A percentile compares a stretch with the other conserved stretches of the same genome.
These are phyloP conservation scores for Ptychochromis oligacanthus DNA, from an alignment of 2,113 vertebrate genomes.

Conservation along the genomic window DNA sequence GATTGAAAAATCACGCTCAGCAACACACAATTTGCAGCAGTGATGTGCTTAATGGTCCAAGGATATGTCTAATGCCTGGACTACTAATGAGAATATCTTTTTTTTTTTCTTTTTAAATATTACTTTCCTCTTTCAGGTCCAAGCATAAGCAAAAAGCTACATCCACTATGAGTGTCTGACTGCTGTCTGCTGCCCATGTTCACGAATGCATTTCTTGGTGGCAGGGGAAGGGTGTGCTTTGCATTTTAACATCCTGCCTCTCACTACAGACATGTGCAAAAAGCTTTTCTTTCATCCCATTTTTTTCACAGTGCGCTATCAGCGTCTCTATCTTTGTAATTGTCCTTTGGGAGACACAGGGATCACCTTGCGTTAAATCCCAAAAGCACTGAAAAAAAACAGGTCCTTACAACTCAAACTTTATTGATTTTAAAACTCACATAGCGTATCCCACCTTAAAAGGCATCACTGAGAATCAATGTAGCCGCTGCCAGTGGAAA, in stretches of 20 bases:
- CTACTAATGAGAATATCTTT: slow-evolving; percentile 2
- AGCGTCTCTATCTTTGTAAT: slow-evolving; percentile 2
- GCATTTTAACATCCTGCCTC: slow-evolving; percentile 61
- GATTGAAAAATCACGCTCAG: not conserved
- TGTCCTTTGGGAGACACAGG: slow-evolving; percentile 28
- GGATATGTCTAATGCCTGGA: slow-evolving; percentile 16
- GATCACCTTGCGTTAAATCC: slow-evolving; percentile 48
- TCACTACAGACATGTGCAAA: slow-evolving; percentile 15
- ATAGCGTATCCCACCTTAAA: slow-evolving; percentile 9
- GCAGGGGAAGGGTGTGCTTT: slow-evolving; percentile 60
- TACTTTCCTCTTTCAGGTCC: not conserved
- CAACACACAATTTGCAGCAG: slow-evolving; percentile 4
- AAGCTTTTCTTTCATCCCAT: slow-evolving; percentile 14
- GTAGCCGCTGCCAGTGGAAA: slow-evolving; percentile 16
- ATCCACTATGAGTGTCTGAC: slow-evolving; percentile 29
- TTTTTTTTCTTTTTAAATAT: not conserved
- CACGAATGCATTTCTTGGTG: slow-evolving; percentile 60
- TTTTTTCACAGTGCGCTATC: not conserved
- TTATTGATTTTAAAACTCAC: slow-evolving; percentile 19
- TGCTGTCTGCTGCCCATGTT: slow-evolving; percentile 51
- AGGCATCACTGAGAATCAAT: slow-evolving; percentile 51
- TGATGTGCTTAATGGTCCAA: slow-evolving; percentile 20
- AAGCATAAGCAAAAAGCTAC: not conserved
- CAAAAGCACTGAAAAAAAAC: not conserved
- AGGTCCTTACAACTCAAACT: not conserved